Conservation (phyloP, 2,113 vertebrate species). For the Clupea harengus region DNA sequence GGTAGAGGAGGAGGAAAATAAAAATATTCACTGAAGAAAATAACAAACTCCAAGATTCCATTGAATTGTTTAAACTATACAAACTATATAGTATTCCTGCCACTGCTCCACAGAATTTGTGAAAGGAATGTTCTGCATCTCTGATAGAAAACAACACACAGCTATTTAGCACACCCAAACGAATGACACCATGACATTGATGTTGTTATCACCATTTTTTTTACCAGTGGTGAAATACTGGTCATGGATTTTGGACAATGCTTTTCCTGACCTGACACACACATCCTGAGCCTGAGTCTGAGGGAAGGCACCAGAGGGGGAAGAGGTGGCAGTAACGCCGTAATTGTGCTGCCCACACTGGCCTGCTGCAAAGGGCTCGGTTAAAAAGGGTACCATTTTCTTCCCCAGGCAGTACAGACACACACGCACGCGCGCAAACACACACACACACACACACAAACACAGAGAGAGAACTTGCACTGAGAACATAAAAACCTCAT, state of each 20-base stretch:
- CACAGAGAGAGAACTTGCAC: neutral
- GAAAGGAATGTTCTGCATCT: neutral
- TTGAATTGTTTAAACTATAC: neutral
- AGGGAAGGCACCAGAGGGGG: neutral
- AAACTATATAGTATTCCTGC: neutral
- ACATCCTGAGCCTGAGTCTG: neutral
- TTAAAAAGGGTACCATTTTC: neutral
- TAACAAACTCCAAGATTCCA: neutral
- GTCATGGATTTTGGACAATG: neutral
- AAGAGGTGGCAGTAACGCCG: neutral
- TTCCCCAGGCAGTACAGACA: neutral
- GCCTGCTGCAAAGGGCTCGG: neutral
- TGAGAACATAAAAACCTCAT: constrained; percentile 8
- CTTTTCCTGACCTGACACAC: neutral
- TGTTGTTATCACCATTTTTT: neutral
- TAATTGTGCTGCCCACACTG: neutral
- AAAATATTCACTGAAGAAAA: neutral
- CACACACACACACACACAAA: neutral
- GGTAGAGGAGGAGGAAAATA: neutral
- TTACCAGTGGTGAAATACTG: neutral
- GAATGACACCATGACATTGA: neutral
- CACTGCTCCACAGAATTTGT: neutral
- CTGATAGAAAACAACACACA: neutral
- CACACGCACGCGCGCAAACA: constrained; percentile 1
- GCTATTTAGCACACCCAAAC: neutral